Evolutionary conservation across 2,113 vertebrate species (phyloP).

Genomic region (Mellivora capensis): DNA sequence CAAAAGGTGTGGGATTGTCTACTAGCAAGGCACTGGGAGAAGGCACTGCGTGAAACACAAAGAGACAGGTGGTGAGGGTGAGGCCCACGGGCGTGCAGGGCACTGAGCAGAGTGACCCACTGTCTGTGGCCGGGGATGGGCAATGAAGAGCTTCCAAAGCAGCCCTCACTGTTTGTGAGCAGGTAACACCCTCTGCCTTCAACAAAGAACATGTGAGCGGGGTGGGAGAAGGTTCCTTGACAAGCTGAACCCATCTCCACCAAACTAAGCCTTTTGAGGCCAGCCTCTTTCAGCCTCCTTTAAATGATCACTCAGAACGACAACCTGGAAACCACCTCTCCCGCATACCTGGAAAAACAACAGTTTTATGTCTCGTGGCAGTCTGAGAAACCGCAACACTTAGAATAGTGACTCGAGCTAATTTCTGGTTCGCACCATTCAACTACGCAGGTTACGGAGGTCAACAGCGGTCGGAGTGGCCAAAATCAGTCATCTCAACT

Average conservation of each 20-base stretch:
- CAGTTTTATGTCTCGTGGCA: rapidly evolving
- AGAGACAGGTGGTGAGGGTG: conserved; percentile 27
- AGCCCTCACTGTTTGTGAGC: rapidly evolving
- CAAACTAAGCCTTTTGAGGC: background rate
- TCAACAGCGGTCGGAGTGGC: background rate
- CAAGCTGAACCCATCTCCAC: background rate
- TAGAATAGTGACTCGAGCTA: background rate
- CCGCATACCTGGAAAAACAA: rapidly evolving
- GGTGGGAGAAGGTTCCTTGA: background rate
- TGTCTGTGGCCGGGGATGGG: rapidly evolving
- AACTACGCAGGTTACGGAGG: rapidly evolving
- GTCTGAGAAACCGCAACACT: background rate
- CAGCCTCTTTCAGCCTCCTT: background rate
- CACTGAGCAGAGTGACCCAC: rapidly evolving
- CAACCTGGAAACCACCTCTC: background rate
- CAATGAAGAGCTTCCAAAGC: background rate
- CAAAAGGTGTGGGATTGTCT: conserved; percentile 88
- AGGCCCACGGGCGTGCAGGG: rapidly evolving
- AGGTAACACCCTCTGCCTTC: rapidly evolving
- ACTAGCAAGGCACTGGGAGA: conserved; percentile 94
- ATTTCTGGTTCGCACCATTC: rapidly evolving
- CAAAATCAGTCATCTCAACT: background rate
- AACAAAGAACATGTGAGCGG: rapidly evolving
- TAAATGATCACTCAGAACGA: background rate
- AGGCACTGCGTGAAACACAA: conserved; percentile 86